Evolutionary conservation across 1,140 invertebrate genomes (phyloP).

Genomic region (Ruditapes philippinarum): DNA sequence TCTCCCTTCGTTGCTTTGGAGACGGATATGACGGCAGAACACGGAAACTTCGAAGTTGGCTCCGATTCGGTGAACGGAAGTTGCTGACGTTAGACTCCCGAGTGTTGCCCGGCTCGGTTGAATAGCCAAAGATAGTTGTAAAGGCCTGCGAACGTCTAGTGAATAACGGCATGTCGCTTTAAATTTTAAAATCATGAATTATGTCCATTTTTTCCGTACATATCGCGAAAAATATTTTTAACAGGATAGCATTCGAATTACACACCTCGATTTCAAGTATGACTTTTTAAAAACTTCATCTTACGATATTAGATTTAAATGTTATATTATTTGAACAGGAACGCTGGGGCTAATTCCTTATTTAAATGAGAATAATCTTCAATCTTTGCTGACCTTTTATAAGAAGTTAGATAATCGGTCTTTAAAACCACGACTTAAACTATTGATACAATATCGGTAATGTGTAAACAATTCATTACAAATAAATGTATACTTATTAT

Average conservation of each 20-base stretch:
- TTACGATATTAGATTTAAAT: neutral
- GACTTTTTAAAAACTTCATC: neutral
- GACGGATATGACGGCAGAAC: conserved; percentile 43
- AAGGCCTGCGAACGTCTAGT: conserved; percentile 30
- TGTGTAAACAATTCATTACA: neutral
- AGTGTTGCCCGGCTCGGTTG: conserved; percentile 24
- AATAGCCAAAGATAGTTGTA: conserved; percentile 26
- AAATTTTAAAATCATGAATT: no score
- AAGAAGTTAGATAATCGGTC: neutral
- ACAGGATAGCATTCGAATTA: no score
- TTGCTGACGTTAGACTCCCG: conserved; percentile 16
- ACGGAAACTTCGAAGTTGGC: neutral
- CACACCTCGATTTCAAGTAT: neutral
- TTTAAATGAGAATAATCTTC: neutral
- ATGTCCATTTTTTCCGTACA: no score
- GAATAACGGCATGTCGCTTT: conserved; percentile 31
- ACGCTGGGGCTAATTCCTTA: neutral
- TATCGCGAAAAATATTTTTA: no score
- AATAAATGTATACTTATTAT: neutral
- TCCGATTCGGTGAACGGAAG: conserved; percentile 3
- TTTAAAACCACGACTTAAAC: neutral
- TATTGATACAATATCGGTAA: neutral
- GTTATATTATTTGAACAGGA: neutral
- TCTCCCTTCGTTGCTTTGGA: conserved; percentile 29
- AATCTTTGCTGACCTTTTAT: conserved; percentile 16